Base-by-base conservation (phyloP, 2,113 vertebrate species). In the Agapornis roseicollis region DNA sequence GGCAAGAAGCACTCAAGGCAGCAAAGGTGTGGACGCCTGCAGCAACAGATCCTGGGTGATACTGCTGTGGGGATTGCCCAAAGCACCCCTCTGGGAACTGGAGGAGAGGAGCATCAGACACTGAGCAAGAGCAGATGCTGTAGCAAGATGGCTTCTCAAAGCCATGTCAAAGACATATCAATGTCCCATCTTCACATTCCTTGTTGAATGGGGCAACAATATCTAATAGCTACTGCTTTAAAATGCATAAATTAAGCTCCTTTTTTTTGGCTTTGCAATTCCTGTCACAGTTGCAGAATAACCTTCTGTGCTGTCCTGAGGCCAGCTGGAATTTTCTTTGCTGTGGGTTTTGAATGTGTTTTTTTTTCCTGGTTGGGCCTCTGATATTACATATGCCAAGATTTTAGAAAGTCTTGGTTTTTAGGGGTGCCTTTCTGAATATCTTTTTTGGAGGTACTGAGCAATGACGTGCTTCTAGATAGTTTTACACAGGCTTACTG, bases 161-260 rank as follows among this genome's bases (percentile, higher is more conserved):
- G 41, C 18, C 18, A 33, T 33, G 18, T 31, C 11, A 31, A 55
- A 55, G 52, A 31, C 52, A 55, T 55, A 29, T 55, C 52, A 55
- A 3, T 55, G 52, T 19, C 17, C 52, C 52, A 31, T 55, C 29
- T 55, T 11, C 18, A 31, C 52, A 55, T 55, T 70, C 23, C 33
- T 53, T 53, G 11, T 52, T 3, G 2, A 28, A 42, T 6, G 1
- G 23, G 41, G 35, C 14, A 25, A 19, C 0, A 5, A 3, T 44
- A 9, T 47, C 37, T 88, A 49, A 73, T 37, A 70, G 31, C n/a
- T 80, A 6, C 31, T 14, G 13, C 44, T 89, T 85, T 33, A 33
- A 69, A 89, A 58, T 41, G 42, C 24, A 37, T 47, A n/a, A 55
- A 78, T 33, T 44, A 52, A 72, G 42, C 3, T 27, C 5, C 31